Base-by-base conservation (phyloP, 2,888 invertebrate species). In the Teleiodes luculella region DNA sequence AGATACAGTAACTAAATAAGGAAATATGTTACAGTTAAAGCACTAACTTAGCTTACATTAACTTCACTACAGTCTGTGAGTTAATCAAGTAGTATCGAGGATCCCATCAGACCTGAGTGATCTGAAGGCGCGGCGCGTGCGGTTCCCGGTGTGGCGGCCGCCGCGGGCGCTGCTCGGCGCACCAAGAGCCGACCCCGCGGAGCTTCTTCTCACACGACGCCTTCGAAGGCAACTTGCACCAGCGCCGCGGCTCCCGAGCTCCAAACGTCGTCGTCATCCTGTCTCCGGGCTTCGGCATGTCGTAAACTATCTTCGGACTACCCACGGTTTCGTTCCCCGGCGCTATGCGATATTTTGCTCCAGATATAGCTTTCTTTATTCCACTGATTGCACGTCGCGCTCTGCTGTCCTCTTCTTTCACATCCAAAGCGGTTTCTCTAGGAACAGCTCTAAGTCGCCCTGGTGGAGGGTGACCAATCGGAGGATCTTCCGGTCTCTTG, bases 61-160 rank as follows among this genome's bases (percentile, higher is more conserved):
- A 35, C 24, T 11, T 13, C 51, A 51, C 41, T 45, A 55, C 28
- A 55, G 28, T 41, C 52, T 20, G 43, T 36, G 20, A 28, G 35
- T 35, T 14, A 4, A n/a, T 43, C 18, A 11, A 24, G 5, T 30
- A 6, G 35, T 20, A 16, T 52, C 43, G 28, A 24, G 24, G 24
- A 24, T 24, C 24, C 60, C 61, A 62, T 84, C 83, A 89, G 83
- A 89, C 89, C 88, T 89, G 89, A 68, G 88, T 89, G 74, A 89
- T 86, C 70, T 88, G 87, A 58, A 87, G 76, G 5, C 76, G 76
- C n/a, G 80, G 78, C 11, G 78, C 76, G 33, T 79, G 76, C 41
- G 77, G 71, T 59, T 79, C 78, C 11, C 83, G 80, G 18, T 77
- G 72, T 20, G 83, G 73, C 41, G 83, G 80, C 0, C 77, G 78